Evolutionary conservation across 2,113 vertebrate species (phyloP), one percentile per base, ranked within the genome.

Genomic region (Callospermophilus lateralis): DNA sequence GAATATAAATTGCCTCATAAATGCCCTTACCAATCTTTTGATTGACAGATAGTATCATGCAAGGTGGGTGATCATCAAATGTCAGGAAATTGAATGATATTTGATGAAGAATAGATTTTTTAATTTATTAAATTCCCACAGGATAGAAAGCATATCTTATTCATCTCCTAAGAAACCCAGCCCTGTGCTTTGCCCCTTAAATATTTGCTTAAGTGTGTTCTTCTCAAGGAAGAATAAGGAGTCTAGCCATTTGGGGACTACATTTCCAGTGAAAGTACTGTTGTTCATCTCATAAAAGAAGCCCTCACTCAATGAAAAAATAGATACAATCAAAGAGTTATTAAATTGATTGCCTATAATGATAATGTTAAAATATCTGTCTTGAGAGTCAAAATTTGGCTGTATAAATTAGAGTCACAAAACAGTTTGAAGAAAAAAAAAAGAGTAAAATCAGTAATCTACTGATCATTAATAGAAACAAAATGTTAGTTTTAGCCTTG

Each of bases 1-100:
- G 96, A 97, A 96, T 98, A 95, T 97, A 97, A 94, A 98, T 94
- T 93, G 81, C 89, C 96, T 98, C 97, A 98, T 98, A 97, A 98
- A 98, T 94, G 51, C 51, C 65, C 42, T 97, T 92, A 92, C 67
- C 96, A 89, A 96, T 91, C 93, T 88, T 95, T 95, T 98, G 97
- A 98, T 93, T 97, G 97, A 95, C 96, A 97, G 97, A 89, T 63
- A 96, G 51, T 70, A 63, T 32, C 88, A 95, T n/a, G 96, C 97
- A 97, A 97, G 73, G 73, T 48, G 42, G 83, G 94, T 97, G 88
- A 97, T 96, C 96, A 97, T 89, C 96, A 98, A 89, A 94, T 98
- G 93, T 98, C 94, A 97, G 55, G 92, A 65, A 95, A 97, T 89
- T 67, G 45, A 97, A 93, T 93, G 95, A 73, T 96, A 98, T 94